Base-by-base conservation (phyloP, 2,888 invertebrate genomes). In the Cheilosia vernalis region DNA sequence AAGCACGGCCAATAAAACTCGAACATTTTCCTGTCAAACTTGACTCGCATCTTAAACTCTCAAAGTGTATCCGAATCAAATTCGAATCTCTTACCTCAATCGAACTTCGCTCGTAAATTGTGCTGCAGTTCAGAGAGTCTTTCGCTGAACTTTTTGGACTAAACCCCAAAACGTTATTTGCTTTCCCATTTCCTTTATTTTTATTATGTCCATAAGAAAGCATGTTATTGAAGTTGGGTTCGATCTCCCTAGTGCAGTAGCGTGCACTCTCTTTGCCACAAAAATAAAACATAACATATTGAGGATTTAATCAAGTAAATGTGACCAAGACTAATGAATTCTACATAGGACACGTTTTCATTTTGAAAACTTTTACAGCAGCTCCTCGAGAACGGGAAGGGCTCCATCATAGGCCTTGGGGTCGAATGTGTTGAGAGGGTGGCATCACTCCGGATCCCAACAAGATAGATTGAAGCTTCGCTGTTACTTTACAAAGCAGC, bases 261-360 rank as follows among this genome's bases (percentile, higher is more conserved):
- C 61, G 24, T 33, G 42, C 21, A 42, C 51, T 17, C 19, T 33
- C n/a, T 21, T 30, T 27, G 15, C 13, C 51, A 13, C 49, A 37
- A 51, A 44, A 44, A 24, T 53, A 42, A 30, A 61, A 33, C 61
- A 61, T 44, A 60, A 74, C 74, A 66, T 58, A 13, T 13, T 10
- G 56, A 49, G 74, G 66, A 74, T 74, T 64, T 74, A 74, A 74
- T 74, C 74, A 74, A 58, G 58, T 40, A 49, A 74, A 74, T 74
- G 74, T 56, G 66, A 49, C 56, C 64, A 55, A 44, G 13, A 19
- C 15, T 21, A 6, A 19, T 42, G 30, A 42, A 51, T n/a, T 19
- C 15, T 40, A 15, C 30, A 44, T n/a, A 3, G 37, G 56, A 74
- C 74, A 74, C 74, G 74, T 74, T 74, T 74, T 49, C 24, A 42